phyloP scores from a whole-genome alignment of 2,888 invertebrate genomes.

The Frankliniella intonsa region DNA sequence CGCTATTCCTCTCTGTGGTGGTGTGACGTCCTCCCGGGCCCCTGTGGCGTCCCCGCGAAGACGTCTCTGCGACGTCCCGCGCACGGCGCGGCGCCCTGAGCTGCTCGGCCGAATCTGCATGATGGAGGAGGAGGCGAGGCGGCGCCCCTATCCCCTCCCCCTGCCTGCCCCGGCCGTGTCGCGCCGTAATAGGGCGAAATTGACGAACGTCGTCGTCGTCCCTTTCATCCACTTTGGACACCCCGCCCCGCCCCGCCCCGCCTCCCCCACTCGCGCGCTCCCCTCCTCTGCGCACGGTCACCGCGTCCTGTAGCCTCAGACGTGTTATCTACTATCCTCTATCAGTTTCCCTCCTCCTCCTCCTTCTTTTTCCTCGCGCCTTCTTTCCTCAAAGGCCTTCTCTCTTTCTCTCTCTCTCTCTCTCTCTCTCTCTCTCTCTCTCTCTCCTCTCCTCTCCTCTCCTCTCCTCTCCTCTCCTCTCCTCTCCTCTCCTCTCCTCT shows the following conservation, averaged over 20 bases:
- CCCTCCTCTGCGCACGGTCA: too few species aligned
- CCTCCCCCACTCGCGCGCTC: not conserved
- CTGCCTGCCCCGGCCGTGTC: not conserved
- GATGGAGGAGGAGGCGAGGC: too few species aligned
- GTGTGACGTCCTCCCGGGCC: too few species aligned
- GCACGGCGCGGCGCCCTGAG: not conserved
- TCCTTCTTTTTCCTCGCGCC: too few species aligned
- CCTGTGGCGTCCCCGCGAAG: not conserved
- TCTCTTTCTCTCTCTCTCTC: not conserved
- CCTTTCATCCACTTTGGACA: not conserved
- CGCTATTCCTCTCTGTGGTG: too few species aligned
- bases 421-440: not conserved
- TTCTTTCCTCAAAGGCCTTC: too few species aligned
- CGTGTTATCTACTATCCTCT: too few species aligned
- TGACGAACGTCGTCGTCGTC: not conserved
- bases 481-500: too few species aligned
- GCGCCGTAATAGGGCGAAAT: conserved; percentile 14
- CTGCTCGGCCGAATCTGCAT: too few species aligned
- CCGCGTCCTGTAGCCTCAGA: too few species aligned
- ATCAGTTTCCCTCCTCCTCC: too few species aligned
- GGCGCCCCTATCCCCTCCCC: not conserved
- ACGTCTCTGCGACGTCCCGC: not conserved
- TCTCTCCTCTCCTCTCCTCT: not conserved
- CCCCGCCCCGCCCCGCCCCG: not conserved
- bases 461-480: too few species aligned